Base-by-base conservation (phyloP, 30 jellyfish, hydroid and myxozoan species). In the Aurelia aurita complex sp. Pacific region DNA sequence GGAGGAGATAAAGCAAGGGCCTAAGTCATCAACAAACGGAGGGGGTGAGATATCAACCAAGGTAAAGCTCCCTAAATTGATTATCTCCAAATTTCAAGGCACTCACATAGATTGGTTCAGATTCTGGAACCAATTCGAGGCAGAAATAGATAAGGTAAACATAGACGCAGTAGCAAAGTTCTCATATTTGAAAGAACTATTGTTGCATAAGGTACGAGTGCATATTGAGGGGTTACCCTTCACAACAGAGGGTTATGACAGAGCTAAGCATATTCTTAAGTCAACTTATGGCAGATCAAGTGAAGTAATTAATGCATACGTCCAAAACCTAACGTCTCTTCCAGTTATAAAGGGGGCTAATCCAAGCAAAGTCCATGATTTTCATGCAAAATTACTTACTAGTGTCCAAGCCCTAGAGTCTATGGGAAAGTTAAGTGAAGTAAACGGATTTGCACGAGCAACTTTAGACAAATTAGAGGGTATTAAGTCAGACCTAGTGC, bases 181-280 rank as follows among this genome's bases (percentile, higher is more conserved):
- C 69, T 82, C 95, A 62, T 74, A 89, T 86, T 53, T 83, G 89
- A 82, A 83, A 63, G 91, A 73, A 23, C 42, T 89, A 88, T 73
- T 82, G 13, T 46, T 72, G 73, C 77, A 87, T 18, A 87, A 82
- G 43, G 97, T 74, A 15, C 42, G 29, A 23, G 29, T 23, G 29
- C 29, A 23, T 35, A 72, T 89, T 63, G 74, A 82, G 11, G 86
- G 91, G 15, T 83, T 89, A 67, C 91, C 97, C 34, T 76, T 82
- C 74, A 67, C 86, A 43, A 55, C 79, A 57, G 94, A 83, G 79
- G 97, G 92, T n/a, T 90, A 90, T 73, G 97, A 83, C 65, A 54
- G 96, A 84, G 92, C 91, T 10, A 90, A 89, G 64, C 46, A 81
- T 29, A 89, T 83, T 19, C 86, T 81, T 6, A 54, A 76, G 81